Conservation (phyloP, 2,888 invertebrate genomes). For the Smittia aterrima region DNA sequence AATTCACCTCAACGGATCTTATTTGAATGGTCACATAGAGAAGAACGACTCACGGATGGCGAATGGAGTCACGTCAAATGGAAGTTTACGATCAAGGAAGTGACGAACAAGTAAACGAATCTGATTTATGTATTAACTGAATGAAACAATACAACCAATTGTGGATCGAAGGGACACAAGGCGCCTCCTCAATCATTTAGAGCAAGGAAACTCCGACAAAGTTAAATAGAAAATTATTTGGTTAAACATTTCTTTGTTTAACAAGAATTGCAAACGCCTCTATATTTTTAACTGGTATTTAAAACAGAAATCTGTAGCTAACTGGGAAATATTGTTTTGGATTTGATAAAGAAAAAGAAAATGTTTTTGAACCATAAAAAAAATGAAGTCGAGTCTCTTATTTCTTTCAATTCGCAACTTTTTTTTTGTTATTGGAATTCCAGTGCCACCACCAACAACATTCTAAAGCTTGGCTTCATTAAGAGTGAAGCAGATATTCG, state of each 20-base stretch:
- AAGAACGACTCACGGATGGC: constrained; percentile 17
- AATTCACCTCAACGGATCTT: constrained; percentile 22
- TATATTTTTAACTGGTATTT: constrained; percentile 4
- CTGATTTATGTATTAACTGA: neutral
- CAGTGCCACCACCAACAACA: no score
- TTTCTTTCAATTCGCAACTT: no score
- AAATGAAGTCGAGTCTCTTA: no score
- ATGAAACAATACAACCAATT: neutral
- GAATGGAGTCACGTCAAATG: constrained; percentile 32
- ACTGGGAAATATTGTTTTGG: constrained; percentile 18
- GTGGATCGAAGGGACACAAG: neutral
- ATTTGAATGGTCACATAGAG: constrained; percentile 34
- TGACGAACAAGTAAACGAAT: constrained; percentile 9
- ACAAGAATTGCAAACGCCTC: no score
- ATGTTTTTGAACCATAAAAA: constrained; percentile 6
- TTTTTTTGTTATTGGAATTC: no score
- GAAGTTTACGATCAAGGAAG: constrained; percentile 34
- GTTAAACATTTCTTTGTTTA: constrained; percentile 12
- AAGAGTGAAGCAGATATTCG: no score
- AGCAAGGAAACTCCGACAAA: neutral
- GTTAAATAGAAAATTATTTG: neutral
- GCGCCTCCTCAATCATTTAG: constrained; percentile 2
- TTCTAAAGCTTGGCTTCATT: no score
- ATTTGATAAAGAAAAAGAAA: constrained; percentile 16
- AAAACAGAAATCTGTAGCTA: constrained; percentile 4